Evolutionary conservation across 1,140 invertebrate species (phyloP).

Genomic region (Drosophila saltans): DNA sequence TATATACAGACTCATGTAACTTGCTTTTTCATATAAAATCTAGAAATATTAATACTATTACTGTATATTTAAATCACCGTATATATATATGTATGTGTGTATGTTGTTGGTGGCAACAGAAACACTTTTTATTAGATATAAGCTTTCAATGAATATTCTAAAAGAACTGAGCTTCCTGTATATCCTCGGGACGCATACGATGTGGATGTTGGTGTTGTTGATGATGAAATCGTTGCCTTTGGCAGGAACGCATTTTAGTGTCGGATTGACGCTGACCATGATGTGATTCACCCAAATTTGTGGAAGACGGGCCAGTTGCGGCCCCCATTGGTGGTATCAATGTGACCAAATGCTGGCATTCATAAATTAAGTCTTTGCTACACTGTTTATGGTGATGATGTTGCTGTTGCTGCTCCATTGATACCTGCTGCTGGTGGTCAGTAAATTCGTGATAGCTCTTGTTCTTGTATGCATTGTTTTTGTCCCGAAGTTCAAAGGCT

Average conservation of each 20-base stretch:
- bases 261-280: neutral
- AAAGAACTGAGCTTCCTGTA: constrained; percentile 37
- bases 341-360: constrained; percentile 2
- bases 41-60: too few species aligned
- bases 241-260: neutral
- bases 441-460: constrained; percentile 24
- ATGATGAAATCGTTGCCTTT: neutral
- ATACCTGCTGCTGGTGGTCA: neutral
- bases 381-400: neutral
- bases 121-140: neutral
- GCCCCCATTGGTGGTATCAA: neutral
- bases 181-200: constrained; percentile 29
- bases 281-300: neutral
- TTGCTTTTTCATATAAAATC: too few species aligned
- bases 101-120: neutral
- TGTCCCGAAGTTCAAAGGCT: constrained; percentile 50
- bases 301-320: neutral
- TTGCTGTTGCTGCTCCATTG: neutral
- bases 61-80: too few species aligned
- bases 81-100: neutral
- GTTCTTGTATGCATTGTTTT: constrained; percentile 45
- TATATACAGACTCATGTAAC: too few species aligned
- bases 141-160: neutral
- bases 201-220: constrained; percentile 2
- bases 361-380: neutral